Percentiles rank a stretch among this genome's conserved stretches.
Evolutionary conservation across 2,113 vertebrate species (phyloP).

Genomic region (Cnemophilus loriae): DNA sequence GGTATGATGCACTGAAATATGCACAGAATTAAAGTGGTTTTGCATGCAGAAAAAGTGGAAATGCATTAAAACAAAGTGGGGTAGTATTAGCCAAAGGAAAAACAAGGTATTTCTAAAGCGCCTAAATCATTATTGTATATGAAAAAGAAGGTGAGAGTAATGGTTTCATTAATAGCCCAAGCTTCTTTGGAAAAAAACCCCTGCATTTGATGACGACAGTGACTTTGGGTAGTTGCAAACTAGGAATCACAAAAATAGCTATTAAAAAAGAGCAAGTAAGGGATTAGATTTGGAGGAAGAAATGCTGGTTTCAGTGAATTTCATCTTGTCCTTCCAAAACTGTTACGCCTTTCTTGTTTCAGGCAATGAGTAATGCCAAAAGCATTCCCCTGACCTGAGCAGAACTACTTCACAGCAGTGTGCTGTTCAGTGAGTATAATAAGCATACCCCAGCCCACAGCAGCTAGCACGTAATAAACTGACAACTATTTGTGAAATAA

Average conservation of each 20-base stretch:
- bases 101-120: neutral
- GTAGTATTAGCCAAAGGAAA: neutral
- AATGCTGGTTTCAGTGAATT: neutral
- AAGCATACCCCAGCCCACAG: neutral
- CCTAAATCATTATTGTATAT: neutral
- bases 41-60: neutral
- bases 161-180: neutral
- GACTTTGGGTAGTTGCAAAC: neutral
- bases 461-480: neutral
- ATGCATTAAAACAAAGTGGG: neutral
- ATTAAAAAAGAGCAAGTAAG: neutral
- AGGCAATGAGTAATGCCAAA: neutral
- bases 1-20: fast-evolving
- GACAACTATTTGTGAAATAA: neutral
- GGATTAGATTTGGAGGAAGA: neutral
- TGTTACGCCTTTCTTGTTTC: neutral
- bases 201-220: neutral
- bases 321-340: neutral
- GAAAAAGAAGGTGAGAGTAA: neutral
- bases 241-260: neutral
- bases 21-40: neutral
- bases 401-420: neutral
- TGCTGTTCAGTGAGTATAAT: neutral
- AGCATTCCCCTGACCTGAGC: neutral
- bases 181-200: neutral